Percentiles rank a stretch among this genome's conserved stretches.
These are phyloP conservation scores for Caenorhabditis latens DNA, from an alignment of 1,140 invertebrate species.

Conservation along the genomic window DNA sequence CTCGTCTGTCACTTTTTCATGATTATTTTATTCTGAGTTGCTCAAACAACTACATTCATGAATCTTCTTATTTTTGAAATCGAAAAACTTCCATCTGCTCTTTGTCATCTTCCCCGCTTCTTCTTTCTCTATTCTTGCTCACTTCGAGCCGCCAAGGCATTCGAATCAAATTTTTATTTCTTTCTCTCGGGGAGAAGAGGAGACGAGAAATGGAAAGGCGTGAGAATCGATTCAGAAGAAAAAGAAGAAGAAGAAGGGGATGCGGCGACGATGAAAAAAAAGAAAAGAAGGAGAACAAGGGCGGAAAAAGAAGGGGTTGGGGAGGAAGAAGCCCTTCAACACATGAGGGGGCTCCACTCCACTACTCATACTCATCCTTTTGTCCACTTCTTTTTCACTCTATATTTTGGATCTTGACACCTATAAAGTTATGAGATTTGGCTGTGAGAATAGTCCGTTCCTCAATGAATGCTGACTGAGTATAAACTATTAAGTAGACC, in stretches of 20 bases:
- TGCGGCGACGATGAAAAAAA: slow-evolving; percentile 26
- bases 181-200: not conserved
- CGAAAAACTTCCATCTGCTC: slow-evolving; percentile 22
- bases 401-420: not conserved
- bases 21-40: not conserved
- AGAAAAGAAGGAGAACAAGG: slow-evolving; percentile 33
- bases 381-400: not conserved
- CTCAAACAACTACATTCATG: not conserved
- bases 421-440: not conserved
- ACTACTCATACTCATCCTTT: slow-evolving; percentile 33
- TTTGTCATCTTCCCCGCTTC: slow-evolving; percentile 10
- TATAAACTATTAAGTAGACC: no score
- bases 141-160: slow-evolving; percentile 39
- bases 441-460: no score
- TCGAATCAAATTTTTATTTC: slow-evolving; percentile 53
- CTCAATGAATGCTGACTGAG: no score
- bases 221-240: slow-evolving; percentile 54
- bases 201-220: slow-evolving; percentile 28
- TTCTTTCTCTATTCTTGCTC: slow-evolving; percentile 26
- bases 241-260: slow-evolving; percentile 38
- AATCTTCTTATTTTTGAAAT: not conserved
- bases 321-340: slow-evolving; percentile 44
- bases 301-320: not conserved
- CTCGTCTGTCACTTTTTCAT: not conserved
- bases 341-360: slow-evolving; percentile 39